Evolutionary conservation across 2,888 invertebrate genomes (phyloP).

Genomic region (Drosophila anomalipes): DNA sequence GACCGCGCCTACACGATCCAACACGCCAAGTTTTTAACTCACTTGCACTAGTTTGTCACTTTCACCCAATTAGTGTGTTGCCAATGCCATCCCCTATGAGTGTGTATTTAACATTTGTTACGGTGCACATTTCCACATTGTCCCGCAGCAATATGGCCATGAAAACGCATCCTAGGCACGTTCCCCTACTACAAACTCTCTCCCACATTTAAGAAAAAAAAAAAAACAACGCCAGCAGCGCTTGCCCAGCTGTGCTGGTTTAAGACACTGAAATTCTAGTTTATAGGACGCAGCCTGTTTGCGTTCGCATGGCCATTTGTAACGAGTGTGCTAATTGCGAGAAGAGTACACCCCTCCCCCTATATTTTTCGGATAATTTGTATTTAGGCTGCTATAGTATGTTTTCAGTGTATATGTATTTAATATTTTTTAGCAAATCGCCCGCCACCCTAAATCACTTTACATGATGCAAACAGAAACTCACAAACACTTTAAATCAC

Average conservation of each 20-base stretch:
- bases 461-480: background rate
- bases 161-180: constrained; percentile 54
- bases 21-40: background rate
- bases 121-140: constrained; percentile 29
- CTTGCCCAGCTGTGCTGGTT: constrained; percentile 40
- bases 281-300: constrained; percentile 27
- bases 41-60: constrained; percentile 19
- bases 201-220: background rate
- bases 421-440: constrained; percentile 23
- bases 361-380: constrained; percentile 22
- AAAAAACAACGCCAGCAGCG: background rate
- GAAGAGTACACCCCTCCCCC: background rate
- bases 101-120: background rate
- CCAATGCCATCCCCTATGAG: constrained; percentile 1
- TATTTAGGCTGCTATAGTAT: constrained; percentile 58
- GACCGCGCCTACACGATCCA: constrained; percentile 60
- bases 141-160: constrained; percentile 41
- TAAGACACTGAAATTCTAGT: background rate
- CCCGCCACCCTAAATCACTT: constrained; percentile 1
- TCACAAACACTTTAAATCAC: constrained; percentile 20
- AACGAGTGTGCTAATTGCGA: constrained; percentile 36
- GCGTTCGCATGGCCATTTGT: constrained; percentile 57
- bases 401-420: constrained; percentile 54
- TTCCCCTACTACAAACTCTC: background rate
- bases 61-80: background rate